These are phyloP conservation scores for Catharus ustulatus DNA, from an alignment of 2,797 vertebrate species.

Conservation along the genomic window DNA sequence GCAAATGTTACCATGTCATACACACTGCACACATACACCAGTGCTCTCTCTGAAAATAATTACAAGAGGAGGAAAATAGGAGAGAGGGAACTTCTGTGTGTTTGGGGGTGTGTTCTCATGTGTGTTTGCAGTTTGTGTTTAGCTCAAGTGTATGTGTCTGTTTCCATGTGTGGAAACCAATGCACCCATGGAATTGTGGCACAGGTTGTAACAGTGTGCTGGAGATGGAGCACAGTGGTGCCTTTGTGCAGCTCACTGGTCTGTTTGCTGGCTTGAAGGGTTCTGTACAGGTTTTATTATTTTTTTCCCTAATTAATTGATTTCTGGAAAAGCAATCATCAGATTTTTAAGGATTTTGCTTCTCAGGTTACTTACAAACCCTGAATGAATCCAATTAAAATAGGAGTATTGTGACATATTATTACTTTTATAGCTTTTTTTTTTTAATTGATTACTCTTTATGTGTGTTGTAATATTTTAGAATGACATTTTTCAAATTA, in stretches of 20 bases:
- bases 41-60: background rate
- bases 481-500: background rate
- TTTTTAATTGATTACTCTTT: background rate
- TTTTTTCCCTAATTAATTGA: background rate
- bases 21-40: background rate
- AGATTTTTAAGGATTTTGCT: background rate
- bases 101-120: accelerated
- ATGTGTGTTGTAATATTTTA: background rate
- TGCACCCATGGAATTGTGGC: accelerated
- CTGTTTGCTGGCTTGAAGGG: background rate
- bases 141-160: background rate
- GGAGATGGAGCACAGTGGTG: background rate
- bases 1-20: constrained; percentile 5
- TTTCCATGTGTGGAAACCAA: background rate
- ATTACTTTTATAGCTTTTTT: background rate
- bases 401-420: background rate
- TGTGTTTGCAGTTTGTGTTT: background rate
- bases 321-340: background rate
- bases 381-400: background rate
- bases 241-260: background rate
- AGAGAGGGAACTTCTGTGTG: background rate
- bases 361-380: background rate
- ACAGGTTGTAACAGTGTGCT: background rate
- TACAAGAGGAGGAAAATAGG: background rate
- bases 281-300: background rate